These are phyloP conservation scores for Psylliodes chrysocephalus DNA, from an alignment of 2,888 invertebrate species.

Conservation along the genomic window DNA sequence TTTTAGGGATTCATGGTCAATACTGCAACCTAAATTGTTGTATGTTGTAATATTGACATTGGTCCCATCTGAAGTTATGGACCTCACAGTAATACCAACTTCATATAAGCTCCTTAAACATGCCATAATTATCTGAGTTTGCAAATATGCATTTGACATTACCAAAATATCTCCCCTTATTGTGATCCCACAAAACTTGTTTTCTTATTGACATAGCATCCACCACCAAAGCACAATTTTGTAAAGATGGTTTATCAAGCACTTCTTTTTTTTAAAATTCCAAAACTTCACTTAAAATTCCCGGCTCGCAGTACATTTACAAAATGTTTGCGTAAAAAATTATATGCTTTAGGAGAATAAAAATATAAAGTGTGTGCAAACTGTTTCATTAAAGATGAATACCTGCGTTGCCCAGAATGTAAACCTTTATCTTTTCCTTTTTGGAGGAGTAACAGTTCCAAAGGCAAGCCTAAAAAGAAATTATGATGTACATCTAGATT, in stretches of 20 bases:
- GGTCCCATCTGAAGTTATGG: slow-evolving; percentile 44
- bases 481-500: background rate
- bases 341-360: too few species aligned
- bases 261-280: too few species aligned
- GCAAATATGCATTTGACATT: slow-evolving; percentile 13
- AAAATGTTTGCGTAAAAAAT: slow-evolving; percentile 41
- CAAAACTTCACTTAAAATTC: too few species aligned
- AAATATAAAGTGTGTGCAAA: slow-evolving; percentile 41
- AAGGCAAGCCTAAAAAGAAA: slow-evolving; percentile 38
- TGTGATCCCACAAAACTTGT: too few species aligned
- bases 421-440: slow-evolving; percentile 11
- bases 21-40: slow-evolving; percentile 33
- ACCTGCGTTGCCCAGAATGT: slow-evolving; percentile 15
- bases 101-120: slow-evolving; percentile 38
- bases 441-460: slow-evolving; percentile 32
- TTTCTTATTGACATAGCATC: too few species aligned
- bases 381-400: slow-evolving; percentile 39
- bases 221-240: too few species aligned
- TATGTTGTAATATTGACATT: slow-evolving; percentile 42
- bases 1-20: slow-evolving; percentile 18
- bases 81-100: slow-evolving; percentile 36
- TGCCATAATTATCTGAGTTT: slow-evolving; percentile 33
- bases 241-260: too few species aligned
- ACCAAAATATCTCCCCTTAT: background rate
- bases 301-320: background rate